phyloP scores from a whole-genome alignment of 2,888 invertebrate genomes.

The Palloptera scutellata region DNA sequence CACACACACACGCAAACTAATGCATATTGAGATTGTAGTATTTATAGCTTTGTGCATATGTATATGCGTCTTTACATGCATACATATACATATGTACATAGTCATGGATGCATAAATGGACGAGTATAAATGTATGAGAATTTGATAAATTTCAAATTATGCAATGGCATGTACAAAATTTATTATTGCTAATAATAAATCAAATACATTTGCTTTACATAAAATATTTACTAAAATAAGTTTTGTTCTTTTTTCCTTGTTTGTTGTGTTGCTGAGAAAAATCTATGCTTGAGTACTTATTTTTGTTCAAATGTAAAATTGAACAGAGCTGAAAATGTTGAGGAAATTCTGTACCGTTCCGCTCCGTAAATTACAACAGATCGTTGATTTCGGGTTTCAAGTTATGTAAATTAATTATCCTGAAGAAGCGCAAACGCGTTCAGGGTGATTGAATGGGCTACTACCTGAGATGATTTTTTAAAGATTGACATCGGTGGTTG shows the following conservation, averaged over 20 bases:
- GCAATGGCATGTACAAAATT: slow-evolving; percentile 44
- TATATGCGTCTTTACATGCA: slow-evolving; percentile 27
- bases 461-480: too few species aligned
- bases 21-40: neutral
- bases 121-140: slow-evolving; percentile 12
- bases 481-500: too few species aligned
- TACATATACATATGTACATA: slow-evolving; percentile 3
- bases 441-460: too few species aligned
- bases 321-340: too few species aligned
- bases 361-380: too few species aligned
- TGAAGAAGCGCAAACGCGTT: too few species aligned
- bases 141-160: slow-evolving; percentile 44
- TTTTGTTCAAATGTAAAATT: too few species aligned
- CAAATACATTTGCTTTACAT: slow-evolving; percentile 38
- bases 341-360: too few species aligned
- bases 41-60: slow-evolving; percentile 12
- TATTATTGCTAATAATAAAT: slow-evolving; percentile 46
- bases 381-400: too few species aligned
- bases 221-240: slow-evolving; percentile 14
- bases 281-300: too few species aligned
- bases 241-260: neutral
- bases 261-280: too few species aligned
- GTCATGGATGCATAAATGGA: neutral
- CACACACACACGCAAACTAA: neutral
- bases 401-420: too few species aligned